Evolutionary conservation across 1,140 invertebrate species (phyloP).

Genomic region (Protaetia brevitarsis): DNA sequence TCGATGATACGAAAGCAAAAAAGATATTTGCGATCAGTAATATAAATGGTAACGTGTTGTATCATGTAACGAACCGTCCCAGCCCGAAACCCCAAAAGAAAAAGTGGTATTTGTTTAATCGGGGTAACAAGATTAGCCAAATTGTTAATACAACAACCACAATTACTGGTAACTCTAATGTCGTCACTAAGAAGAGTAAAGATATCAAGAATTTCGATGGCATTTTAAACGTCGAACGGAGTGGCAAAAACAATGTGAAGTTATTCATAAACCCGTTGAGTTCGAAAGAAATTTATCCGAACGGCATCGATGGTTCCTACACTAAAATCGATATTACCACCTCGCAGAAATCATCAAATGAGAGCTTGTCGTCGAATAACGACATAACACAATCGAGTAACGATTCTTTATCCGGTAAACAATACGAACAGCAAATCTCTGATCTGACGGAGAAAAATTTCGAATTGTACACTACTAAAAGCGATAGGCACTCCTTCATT

Average conservation of each 20-base stretch:
- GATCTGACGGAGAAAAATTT: background rate
- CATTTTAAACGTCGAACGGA: constrained; percentile 37
- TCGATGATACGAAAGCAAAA: constrained; percentile 52
- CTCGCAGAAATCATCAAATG: constrained; percentile 42
- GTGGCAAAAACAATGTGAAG: constrained; percentile 48
- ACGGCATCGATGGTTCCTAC: constrained; percentile 44
- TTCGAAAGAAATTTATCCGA: constrained; percentile 45
- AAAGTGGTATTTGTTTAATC: constrained; percentile 45
- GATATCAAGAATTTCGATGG: constrained; percentile 43
- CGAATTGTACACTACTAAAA: background rate
- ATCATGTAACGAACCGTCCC: constrained; percentile 62
- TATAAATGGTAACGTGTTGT: constrained; percentile 81
- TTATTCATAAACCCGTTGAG: constrained; percentile 56
- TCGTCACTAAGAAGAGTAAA: constrained; percentile 46
- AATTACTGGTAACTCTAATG: constrained; percentile 40
- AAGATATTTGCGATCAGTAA: constrained; percentile 84
- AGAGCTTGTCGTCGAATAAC: constrained; percentile 43
- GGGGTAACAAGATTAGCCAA: constrained; percentile 38
- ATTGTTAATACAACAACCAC: constrained; percentile 44
- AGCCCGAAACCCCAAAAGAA: constrained; percentile 44
- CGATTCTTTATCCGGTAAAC: constrained; percentile 30
- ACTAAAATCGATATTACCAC: constrained; percentile 36
- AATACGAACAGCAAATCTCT: background rate
- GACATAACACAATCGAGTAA: constrained; percentile 34
- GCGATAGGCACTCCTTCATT: background rate